Conservation (phyloP, 2,797 vertebrate species). For the Rachycentron canadum region DNA sequence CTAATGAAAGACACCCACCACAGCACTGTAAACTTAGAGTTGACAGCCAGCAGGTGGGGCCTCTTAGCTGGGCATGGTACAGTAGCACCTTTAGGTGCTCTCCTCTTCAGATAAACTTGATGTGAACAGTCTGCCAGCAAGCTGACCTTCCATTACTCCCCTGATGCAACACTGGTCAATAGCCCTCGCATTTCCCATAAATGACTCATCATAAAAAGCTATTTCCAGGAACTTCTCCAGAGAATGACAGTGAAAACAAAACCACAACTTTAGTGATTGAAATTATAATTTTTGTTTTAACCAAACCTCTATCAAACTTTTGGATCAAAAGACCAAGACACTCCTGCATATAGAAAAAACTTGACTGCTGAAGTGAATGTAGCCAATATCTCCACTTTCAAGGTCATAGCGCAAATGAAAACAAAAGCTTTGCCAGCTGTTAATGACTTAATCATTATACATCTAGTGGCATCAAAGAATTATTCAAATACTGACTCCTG, state of each 20-base stretch:
- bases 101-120: slow-evolving; percentile 43
- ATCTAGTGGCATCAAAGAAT: slow-evolving; percentile 35
- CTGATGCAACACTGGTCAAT: slow-evolving; percentile 65
- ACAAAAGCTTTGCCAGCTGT: slow-evolving; percentile 24
- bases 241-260: slow-evolving; percentile 56
- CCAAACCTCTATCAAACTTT: neutral
- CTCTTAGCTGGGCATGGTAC: slow-evolving; percentile 35
- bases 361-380: neutral
- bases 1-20: slow-evolving; percentile 69
- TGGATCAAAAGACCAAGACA: neutral
- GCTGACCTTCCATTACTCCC: slow-evolving; percentile 64
- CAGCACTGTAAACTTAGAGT: slow-evolving; percentile 22
- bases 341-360: neutral
- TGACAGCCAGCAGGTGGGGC: slow-evolving; percentile 60
- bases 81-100: slow-evolving; percentile 55
- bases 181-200: slow-evolving; percentile 79
- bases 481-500: slow-evolving; percentile 19
- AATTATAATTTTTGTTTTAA: slow-evolving; percentile 9
- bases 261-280: slow-evolving; percentile 23
- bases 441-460: slow-evolving; percentile 26
- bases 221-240: slow-evolving; percentile 78
- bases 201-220: slow-evolving; percentile 66
- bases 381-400: neutral
- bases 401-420: slow-evolving; percentile 21
- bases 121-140: slow-evolving; percentile 40